phyloP scores from a whole-genome alignment of 2,797 vertebrate species.

The Enteromius afrohamiltoni region DNA sequence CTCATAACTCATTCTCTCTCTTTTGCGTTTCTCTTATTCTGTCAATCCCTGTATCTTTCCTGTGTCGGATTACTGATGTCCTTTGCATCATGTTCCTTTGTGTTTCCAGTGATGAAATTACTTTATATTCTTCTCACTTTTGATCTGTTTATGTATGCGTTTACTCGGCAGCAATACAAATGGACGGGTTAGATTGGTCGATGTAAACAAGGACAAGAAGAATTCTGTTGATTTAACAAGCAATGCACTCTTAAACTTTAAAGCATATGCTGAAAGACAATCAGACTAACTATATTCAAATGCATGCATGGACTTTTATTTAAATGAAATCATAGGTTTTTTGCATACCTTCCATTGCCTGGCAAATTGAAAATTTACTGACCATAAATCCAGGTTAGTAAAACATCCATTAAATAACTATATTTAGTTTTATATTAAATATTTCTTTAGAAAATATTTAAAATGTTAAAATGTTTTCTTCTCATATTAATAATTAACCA shows the following conservation, averaged over 20 bases:
- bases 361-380: not conserved
- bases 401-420: not conserved
- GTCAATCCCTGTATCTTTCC: conserved; percentile 16
- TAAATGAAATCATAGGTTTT: not conserved
- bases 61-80: conserved; percentile 7
- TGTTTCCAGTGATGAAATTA: conserved; percentile 18
- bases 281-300: not conserved
- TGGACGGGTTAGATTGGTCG: conserved; percentile 35
- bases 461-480: not conserved
- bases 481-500: not conserved
- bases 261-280: not conserved
- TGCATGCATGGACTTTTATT: not conserved
- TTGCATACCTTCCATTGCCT: not conserved
- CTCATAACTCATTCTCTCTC: not conserved
- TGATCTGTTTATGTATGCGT: conserved; percentile 20
- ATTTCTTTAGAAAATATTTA: too few species aligned
- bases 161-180: conserved; percentile 33
- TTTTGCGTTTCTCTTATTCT: not conserved
- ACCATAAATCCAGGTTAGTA: not conserved
- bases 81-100: conserved; percentile 16
- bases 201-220: conserved; percentile 32
- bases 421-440: too few species aligned
- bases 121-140: conserved; percentile 44
- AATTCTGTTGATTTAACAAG: conserved; percentile 32
- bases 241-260: conserved; percentile 2